Conservation (phyloP, 37 sponge, comb jelly and placozoan species). For the Theonella swinhoei region DNA sequence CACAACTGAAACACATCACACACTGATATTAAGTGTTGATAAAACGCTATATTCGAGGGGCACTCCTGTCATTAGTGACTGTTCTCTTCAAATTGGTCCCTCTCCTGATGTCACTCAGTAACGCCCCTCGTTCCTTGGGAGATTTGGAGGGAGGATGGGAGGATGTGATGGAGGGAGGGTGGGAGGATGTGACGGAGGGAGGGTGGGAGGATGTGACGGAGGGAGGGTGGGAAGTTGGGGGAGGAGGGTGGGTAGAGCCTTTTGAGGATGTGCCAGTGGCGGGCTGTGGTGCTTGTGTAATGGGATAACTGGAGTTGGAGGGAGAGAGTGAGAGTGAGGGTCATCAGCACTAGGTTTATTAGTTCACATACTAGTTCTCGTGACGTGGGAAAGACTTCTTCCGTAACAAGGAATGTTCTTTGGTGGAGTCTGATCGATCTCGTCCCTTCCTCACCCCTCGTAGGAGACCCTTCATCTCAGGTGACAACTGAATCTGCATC, state of each 20-base stretch:
- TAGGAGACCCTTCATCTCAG: conserved; percentile 21
- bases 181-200: neutral
- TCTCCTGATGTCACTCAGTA: conserved; percentile 39
- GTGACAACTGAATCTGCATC: conserved; percentile 3
- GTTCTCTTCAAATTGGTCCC: conserved; percentile 48
- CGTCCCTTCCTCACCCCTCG: conserved; percentile 3
- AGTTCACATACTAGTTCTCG: neutral
- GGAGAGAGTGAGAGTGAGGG: neutral
- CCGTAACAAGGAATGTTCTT: neutral
- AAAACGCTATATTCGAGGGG: conserved; percentile 59
- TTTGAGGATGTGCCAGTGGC: neutral
- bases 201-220: neutral
- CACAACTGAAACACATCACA: neutral
- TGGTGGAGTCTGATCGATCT: neutral
- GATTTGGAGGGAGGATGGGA: neutral
- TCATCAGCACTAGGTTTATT: neutral
- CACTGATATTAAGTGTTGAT: no score
- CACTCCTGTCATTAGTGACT: conserved; percentile 68
- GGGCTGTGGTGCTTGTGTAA: neutral
- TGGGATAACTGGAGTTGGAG: neutral
- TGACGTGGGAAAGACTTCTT: neutral
- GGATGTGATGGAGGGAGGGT: neutral
- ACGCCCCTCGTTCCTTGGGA: conserved; percentile 9
- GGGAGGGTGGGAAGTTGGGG: neutral
- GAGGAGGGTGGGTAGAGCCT: neutral